These are phyloP conservation scores for Psilopogon haemacephalus DNA, from an alignment of 2,113 vertebrate species.

Conservation along the genomic window DNA sequence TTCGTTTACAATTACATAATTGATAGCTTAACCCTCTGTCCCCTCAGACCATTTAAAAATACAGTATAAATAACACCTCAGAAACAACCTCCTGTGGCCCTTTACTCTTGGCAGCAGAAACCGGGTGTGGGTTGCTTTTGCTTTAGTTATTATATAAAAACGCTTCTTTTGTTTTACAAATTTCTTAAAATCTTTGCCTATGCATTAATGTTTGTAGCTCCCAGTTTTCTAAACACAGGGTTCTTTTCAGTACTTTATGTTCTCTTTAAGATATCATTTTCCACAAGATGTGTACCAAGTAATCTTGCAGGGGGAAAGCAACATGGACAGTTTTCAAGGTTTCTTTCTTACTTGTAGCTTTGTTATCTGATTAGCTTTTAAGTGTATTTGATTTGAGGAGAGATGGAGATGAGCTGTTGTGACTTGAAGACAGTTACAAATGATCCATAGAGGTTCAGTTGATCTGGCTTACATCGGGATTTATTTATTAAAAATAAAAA, in stretches of 20 bases:
- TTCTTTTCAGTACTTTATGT: not conserved
- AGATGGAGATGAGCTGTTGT: not conserved
- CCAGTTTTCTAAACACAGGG: not conserved
- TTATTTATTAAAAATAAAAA: not conserved
- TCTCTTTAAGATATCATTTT: not conserved
- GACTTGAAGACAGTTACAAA: not conserved
- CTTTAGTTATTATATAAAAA: not conserved
- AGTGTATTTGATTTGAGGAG: not conserved
- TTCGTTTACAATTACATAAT: slow-evolving; percentile 64
- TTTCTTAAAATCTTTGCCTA: not conserved
- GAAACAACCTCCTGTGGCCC: slow-evolving; percentile 49
- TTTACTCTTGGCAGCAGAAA: slow-evolving; percentile 29
- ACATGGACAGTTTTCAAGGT: not conserved
- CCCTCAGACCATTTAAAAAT: slow-evolving; percentile 63
- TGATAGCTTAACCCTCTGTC: slow-evolving; percentile 62
- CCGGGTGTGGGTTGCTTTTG: not conserved
- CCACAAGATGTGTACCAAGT: not conserved
- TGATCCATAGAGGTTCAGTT: not conserved
- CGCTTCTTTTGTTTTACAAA: slow-evolving; percentile 9
- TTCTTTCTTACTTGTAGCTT: not conserved
- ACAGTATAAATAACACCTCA: slow-evolving; percentile 61
- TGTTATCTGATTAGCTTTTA: not conserved
- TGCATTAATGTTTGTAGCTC: not conserved
- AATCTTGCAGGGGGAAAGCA: not conserved
- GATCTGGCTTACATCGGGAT: not conserved